Base-by-base conservation (phyloP, 2,888 invertebrate species). In the Euspilapteryx auroguttella region DNA sequence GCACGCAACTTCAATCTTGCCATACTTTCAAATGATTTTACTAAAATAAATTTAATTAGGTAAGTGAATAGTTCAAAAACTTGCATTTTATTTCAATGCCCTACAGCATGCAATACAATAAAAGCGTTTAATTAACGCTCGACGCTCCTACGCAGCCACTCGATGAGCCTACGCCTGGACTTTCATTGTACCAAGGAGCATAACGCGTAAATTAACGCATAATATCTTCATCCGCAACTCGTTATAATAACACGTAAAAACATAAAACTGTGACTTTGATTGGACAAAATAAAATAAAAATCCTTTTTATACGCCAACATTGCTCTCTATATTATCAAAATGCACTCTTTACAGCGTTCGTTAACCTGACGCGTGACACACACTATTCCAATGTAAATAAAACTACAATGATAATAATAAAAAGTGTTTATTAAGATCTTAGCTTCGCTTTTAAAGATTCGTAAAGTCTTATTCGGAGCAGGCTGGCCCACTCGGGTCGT, bases 391-490 rank as follows among this genome's bases (percentile, higher is more conserved):
- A 64, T 66, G 58, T 55, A 58, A 66, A 71, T 71, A 71, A 66
- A 61, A 66, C 57, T 59, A 58, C 57, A n/a, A 61, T 58, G 52
- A 49, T 57, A 48, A 50, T 58, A 59, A 68, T 73, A 69, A 73
- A 69, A 52, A 63, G 55, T 47, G 47, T 61, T 69, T 71, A 68
- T 69, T 65, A 66, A 69, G 66, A 64, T 65, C 68, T 68, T 66
- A 69, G 65, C 68, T 65, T 53, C 43, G 51, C 50, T 35, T 65
- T 71, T 63, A 63, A 69, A 63, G 65, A 64, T 69, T 62, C 62
- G 58, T 71, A 63, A 71, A 63, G 59, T 64, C 69, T 69, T 68
- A 71, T 57, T 69, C n/a, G n/a, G n/a, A n/a, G n/a, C 64, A 68
- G 47, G 44, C 37, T 46, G 40, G 52, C 57, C 58, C 59, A 61